Percentiles rank a stretch among this genome's conserved stretches.
Evolutionary conservation across 2,113 vertebrate species (phyloP).

Genomic region (Brachyhypopomus occidentalis): DNA sequence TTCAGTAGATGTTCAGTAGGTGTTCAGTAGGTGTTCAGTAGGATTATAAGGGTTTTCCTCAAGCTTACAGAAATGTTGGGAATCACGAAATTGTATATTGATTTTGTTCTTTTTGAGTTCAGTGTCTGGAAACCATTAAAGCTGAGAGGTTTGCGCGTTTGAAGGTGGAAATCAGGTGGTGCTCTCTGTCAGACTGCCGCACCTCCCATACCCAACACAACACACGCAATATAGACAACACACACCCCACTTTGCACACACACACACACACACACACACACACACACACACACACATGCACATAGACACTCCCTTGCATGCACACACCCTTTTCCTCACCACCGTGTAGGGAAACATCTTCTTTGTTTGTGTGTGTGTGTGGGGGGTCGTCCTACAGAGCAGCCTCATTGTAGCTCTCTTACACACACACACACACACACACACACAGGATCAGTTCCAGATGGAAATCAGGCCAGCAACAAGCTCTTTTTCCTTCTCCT

Average conservation of each 20-base stretch:
- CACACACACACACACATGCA: slow-evolving; percentile 10
- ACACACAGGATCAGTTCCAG: slow-evolving; percentile 71
- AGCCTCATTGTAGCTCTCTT: slow-evolving; percentile 6
- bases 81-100: neutral
- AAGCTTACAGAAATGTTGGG: neutral
- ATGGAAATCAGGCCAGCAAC: slow-evolving; percentile 63
- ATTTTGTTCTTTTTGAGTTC: neutral
- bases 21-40: too few relatives aligned
- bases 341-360: neutral
- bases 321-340: neutral
- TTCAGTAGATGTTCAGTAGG: too few relatives aligned
- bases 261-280: neutral
- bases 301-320: slow-evolving; percentile 10
- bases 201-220: too few relatives aligned
- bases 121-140: slow-evolving; percentile 8
- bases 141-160: too few relatives aligned
- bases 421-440: slow-evolving; percentile 24
- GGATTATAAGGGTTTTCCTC: too few relatives aligned
- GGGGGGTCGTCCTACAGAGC: slow-evolving; percentile 14
- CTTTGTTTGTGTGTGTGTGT: slow-evolving; percentile 1
- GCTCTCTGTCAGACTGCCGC: neutral
- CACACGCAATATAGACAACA: neutral
- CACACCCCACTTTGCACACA: neutral
- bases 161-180: neutral
- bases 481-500: slow-evolving; percentile 49